These are phyloP conservation scores for Hexactinellida sp. DNA, from an alignment of 37 sponge, comb jelly and placozoan species.

Conservation along the genomic window DNA sequence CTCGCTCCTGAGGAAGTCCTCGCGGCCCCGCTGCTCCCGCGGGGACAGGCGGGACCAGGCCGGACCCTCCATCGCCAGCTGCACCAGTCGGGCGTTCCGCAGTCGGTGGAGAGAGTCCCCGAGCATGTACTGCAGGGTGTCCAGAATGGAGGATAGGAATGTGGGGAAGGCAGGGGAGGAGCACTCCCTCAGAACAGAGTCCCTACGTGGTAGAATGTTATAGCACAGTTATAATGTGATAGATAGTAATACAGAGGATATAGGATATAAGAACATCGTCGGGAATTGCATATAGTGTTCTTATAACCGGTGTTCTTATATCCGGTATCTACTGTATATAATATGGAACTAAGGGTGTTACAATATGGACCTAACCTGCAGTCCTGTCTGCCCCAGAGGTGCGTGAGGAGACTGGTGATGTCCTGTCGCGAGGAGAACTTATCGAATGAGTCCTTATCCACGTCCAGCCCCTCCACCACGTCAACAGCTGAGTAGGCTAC, in stretches of 20 bases:
- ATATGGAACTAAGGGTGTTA: too few species aligned
- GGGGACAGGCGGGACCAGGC: not conserved
- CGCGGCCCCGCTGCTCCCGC: constrained; percentile 30
- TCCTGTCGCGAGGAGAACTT: constrained; percentile 58
- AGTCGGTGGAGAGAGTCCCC: constrained; percentile 53
- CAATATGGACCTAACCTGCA: too few species aligned
- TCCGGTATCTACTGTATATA: too few species aligned
- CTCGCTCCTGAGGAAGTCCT: constrained; percentile 38
- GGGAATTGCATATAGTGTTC: too few species aligned
- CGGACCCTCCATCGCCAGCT: constrained; percentile 35
- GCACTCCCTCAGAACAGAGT: not conserved
- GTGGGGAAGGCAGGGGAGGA: constrained; percentile 3
- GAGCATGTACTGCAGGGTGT: constrained; percentile 61
- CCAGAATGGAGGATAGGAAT: constrained; percentile 49
- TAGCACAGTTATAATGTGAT: too few species aligned
- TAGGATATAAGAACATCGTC: too few species aligned
- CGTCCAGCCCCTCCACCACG: constrained; percentile 73
- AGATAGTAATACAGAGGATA: too few species aligned
- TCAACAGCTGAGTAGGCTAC: constrained; percentile 61
- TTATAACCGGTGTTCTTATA: too few species aligned
- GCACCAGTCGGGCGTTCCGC: constrained; percentile 31
- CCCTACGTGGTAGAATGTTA: not conserved
- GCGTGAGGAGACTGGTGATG: constrained; percentile 37
- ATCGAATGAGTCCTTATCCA: constrained; percentile 82
- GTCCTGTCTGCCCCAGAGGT: constrained; percentile 45